phyloP scores from a whole-genome alignment of 2,888 invertebrate species.

The Onthophagus sagittarius region DNA sequence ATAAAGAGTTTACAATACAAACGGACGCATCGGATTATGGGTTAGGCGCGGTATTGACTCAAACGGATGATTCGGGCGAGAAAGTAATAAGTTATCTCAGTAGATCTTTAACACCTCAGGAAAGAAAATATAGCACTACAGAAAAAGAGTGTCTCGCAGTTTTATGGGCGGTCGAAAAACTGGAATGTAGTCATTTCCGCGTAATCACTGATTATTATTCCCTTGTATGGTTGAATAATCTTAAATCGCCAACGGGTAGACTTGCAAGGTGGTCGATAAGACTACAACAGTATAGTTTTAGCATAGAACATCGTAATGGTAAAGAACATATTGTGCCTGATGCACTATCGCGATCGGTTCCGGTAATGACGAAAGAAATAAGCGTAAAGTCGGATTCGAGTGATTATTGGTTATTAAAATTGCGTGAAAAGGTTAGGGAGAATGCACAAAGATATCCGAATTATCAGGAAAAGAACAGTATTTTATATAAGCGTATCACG shows the following conservation, averaged over 20 bases:
- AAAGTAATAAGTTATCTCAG: conserved; percentile 26
- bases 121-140: conserved; percentile 25
- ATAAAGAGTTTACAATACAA: conserved; percentile 25
- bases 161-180: conserved; percentile 1
- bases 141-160: conserved; percentile 15
- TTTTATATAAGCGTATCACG: too few relatives aligned
- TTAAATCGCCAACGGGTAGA: conserved; percentile 27
- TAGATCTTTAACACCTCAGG: conserved; percentile 22
- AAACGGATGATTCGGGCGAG: conserved; percentile 27
- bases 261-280: conserved; percentile 45
- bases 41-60: conserved; percentile 28
- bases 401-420: too few relatives aligned
- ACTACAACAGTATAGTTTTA: conserved; percentile 40
- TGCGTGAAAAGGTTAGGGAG: too few relatives aligned
- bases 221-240: conserved; percentile 11
- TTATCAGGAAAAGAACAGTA: too few relatives aligned
- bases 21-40: conserved; percentile 27
- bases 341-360: conserved; percentile 12
- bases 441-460: too few relatives aligned
- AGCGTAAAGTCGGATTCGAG: too few relatives aligned
- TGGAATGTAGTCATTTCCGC: background rate
- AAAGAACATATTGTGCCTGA: conserved; percentile 14
- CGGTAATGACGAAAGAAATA: too few relatives aligned
- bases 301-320: conserved; percentile 19
- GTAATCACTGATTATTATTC: conserved; percentile 13